Percentiles rank a stretch among this genome's conserved stretches.
phyloP scores from a whole-genome alignment of 2,888 invertebrate genomes.

The Chymomyza caudatula region DNA sequence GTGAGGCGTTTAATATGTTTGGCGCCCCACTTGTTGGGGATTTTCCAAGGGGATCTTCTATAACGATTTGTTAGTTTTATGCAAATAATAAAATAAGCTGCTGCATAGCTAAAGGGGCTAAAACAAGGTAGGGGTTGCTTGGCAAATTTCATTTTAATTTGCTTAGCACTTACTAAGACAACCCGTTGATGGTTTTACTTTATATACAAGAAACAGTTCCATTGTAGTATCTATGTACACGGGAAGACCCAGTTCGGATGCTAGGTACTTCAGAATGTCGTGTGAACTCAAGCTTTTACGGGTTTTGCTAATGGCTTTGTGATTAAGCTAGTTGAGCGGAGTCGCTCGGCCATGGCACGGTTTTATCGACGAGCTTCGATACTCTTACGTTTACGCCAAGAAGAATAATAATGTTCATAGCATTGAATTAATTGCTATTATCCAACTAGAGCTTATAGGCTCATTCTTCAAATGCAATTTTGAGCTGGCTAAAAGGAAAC shows the following conservation, averaged over 20 bases:
- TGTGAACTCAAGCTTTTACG: neutral
- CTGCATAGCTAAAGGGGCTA: slow-evolving; percentile 30
- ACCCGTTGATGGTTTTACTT: neutral
- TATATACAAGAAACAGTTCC: neutral
- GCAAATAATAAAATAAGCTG: slow-evolving; percentile 61
- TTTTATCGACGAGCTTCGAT: too few relatives aligned
- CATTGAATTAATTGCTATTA: too few relatives aligned
- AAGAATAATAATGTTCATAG: too few relatives aligned
- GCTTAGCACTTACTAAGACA: slow-evolving; percentile 43
- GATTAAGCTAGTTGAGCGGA: too few relatives aligned
- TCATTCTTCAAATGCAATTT: too few relatives aligned
- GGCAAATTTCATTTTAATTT: slow-evolving; percentile 60
- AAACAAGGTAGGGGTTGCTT: slow-evolving; percentile 1
- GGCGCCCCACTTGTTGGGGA: neutral
- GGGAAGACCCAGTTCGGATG: neutral
- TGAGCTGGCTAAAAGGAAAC: too few relatives aligned
- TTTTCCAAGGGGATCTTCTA: neutral
- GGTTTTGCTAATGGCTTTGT: neutral
- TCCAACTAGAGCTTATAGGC: too few relatives aligned
- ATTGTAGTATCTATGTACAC: neutral
- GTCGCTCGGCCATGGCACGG: too few relatives aligned
- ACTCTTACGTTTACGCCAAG: too few relatives aligned
- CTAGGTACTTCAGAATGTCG: neutral
- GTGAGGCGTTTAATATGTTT: neutral
- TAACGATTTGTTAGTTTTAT: slow-evolving; percentile 23